phyloP scores from a whole-genome alignment of 2,113 vertebrate species.

The Neofelis nebulosa region DNA sequence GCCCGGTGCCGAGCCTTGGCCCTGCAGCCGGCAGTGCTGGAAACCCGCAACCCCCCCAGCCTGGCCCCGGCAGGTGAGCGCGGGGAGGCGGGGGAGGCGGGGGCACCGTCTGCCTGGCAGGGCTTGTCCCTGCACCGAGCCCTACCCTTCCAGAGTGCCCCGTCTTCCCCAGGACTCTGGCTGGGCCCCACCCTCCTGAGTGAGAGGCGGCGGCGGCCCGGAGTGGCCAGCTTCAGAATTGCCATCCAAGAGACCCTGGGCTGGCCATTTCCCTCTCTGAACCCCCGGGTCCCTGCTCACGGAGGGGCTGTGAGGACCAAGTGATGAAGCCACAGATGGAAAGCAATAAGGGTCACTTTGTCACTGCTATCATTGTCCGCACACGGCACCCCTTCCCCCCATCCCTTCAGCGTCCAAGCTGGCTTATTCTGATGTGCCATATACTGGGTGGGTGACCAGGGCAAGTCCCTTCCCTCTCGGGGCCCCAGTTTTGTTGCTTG shows the following conservation, averaged over 20 bases:
- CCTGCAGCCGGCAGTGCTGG: slow-evolving; percentile 1
- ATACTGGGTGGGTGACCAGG: accelerated
- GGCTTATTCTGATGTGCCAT: background rate
- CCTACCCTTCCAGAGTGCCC: background rate
- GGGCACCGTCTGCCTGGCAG: background rate
- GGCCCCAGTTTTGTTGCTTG: background rate
- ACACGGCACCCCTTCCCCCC: too few species aligned
- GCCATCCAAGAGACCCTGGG: background rate
- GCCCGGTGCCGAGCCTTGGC: slow-evolving; percentile 53
- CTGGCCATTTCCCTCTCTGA: background rate
- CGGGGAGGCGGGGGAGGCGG: accelerated
- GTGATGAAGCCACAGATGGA: accelerated
- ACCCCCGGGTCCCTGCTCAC: too few species aligned
- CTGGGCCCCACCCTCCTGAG: accelerated
- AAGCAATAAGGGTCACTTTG: accelerated
- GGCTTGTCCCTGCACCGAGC: background rate
- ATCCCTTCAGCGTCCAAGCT: background rate
- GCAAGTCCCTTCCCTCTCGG: background rate
- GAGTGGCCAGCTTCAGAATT: background rate
- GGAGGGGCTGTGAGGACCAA: background rate
- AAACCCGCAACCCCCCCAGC: slow-evolving; percentile 81
- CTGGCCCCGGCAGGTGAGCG: slow-evolving; percentile 82
- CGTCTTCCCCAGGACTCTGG: background rate
- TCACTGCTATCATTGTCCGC: accelerated
- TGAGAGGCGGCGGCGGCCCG: background rate